phyloP scores from a whole-genome alignment of 92 coral and sea anemone genomes.

The Epizoanthus scotinus region DNA sequence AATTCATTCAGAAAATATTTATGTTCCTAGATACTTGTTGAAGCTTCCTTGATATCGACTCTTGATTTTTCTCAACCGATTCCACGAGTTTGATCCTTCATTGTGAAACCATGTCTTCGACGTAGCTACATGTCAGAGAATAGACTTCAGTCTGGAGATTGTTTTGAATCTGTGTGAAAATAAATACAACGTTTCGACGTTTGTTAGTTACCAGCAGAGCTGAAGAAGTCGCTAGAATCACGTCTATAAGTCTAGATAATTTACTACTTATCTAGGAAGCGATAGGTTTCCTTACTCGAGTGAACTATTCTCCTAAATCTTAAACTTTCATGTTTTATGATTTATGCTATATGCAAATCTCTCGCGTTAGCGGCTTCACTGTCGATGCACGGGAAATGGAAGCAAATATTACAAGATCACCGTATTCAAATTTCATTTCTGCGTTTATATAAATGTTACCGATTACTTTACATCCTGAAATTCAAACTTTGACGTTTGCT shows the following conservation, averaged over 20 bases:
- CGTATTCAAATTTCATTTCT: too few relatives aligned
- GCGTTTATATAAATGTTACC: too few relatives aligned
- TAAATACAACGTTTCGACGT: not conserved
- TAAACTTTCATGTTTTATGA: not conserved
- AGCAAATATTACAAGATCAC: too few relatives aligned
- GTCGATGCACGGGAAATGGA: too few relatives aligned
- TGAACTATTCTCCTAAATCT: slow-evolving; percentile 3
- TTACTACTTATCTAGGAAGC: not conserved
- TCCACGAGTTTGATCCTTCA: slow-evolving; percentile 36
- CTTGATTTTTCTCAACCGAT: slow-evolving; percentile 10
- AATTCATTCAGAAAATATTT: slow-evolving; percentile 12
- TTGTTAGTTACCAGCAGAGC: not conserved
- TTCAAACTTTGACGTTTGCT: not conserved
- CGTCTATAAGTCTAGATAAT: not conserved
- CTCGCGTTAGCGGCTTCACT: too few relatives aligned
- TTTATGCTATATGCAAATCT: not conserved
- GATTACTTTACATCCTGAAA: not conserved
- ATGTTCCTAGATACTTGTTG: not conserved
- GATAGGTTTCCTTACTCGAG: too few relatives aligned
- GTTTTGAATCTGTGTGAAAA: not conserved
- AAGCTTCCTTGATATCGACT: not conserved
- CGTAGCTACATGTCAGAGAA: slow-evolving; percentile 12
- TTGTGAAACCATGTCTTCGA: slow-evolving; percentile 28
- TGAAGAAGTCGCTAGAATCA: not conserved
- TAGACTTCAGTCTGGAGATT: not conserved